phyloP scores from a whole-genome alignment of 1,140 invertebrate genomes.

The Pseudobourletiella spinata region DNA sequence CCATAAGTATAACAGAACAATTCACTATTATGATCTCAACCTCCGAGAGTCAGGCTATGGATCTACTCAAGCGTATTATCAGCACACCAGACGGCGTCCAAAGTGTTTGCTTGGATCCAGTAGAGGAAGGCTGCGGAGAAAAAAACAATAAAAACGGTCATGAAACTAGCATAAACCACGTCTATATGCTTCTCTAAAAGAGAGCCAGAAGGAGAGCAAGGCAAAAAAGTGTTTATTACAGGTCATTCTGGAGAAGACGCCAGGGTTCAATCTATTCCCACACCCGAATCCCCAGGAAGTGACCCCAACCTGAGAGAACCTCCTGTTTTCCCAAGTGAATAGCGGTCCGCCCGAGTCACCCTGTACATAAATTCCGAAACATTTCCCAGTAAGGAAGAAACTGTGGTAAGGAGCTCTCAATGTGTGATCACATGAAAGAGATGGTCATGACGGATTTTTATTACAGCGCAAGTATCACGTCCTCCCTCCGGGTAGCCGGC shows the following conservation, averaged over 20 bases:
- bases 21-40: neutral
- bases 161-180: neutral
- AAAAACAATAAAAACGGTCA: neutral
- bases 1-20: neutral
- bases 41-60: too few species aligned
- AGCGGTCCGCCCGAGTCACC: constrained; percentile 27
- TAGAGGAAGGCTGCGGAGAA: neutral
- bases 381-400: too few species aligned
- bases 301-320: constrained; percentile 31
- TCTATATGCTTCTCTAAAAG: neutral
- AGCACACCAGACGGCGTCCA: neutral
- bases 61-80: neutral
- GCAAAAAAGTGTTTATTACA: constrained; percentile 22
- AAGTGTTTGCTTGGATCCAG: constrained; percentile 1
- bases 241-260: constrained; percentile 30
- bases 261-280: constrained; percentile 24
- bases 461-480: constrained; percentile 31
- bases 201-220: neutral
- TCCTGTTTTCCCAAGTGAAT: constrained; percentile 17
- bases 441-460: too few species aligned
- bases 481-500: constrained; percentile 33
- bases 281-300: constrained; percentile 32
- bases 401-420: neutral
- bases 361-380: neutral
- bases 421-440: too few species aligned